A percentile compares a stretch with the other conserved stretches of the same genome.
These are phyloP conservation scores for Myoxocephalus aenaeus DNA, from an alignment of 2,797 vertebrate genomes.

Conservation along the genomic window DNA sequence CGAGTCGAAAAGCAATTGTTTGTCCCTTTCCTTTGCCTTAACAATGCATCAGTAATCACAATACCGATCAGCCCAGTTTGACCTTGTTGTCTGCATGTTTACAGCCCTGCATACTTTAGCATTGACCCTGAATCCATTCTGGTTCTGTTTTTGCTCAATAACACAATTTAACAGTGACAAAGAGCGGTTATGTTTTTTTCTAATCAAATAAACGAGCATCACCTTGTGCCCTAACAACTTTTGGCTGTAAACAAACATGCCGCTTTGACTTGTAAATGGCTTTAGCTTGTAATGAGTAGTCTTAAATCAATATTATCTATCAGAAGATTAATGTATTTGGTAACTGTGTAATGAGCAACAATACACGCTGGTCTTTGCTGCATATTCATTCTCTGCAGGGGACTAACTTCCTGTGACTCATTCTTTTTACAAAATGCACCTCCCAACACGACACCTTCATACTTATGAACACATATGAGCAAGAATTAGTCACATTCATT, in stretches of 20 bases:
- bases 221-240: constrained; percentile 17
- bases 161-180: constrained; percentile 6
- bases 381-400: constrained; percentile 26
- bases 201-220: constrained; percentile 15
- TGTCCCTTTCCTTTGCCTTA: background rate
- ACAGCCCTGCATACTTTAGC: background rate
- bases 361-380: constrained; percentile 20
- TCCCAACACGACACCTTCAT: background rate
- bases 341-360: constrained; percentile 28
- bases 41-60: background rate
- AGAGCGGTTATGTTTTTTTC: background rate
- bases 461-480: constrained; percentile 19
- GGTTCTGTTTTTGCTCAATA: background rate
- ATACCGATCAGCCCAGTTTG: background rate
- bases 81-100: constrained; percentile 1
- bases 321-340: constrained; percentile 46
- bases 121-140: background rate
- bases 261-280: constrained; percentile 37
- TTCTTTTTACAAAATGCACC: background rate
- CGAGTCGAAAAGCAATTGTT: background rate
- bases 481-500: constrained; percentile 55
- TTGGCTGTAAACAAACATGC: constrained; percentile 2
- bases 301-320: constrained; percentile 54
- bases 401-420: constrained; percentile 14
- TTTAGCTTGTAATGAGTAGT: constrained; percentile 41